Conservation (phyloP, 2,888 invertebrate genomes). For the Noctuana brunneofusca region DNA sequence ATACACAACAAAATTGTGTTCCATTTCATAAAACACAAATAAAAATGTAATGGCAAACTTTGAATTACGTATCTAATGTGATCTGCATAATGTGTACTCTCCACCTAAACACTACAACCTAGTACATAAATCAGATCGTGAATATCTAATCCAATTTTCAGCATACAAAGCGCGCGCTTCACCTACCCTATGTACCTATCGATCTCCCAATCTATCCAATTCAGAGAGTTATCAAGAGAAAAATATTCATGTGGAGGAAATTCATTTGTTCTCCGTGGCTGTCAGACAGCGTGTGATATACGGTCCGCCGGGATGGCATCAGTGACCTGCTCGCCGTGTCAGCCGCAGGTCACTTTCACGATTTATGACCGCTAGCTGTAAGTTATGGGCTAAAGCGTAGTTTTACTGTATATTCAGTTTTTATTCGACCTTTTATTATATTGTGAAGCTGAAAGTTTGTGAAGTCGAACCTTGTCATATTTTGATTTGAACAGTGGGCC, state of each 20-base stretch:
- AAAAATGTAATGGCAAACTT: too few species aligned
- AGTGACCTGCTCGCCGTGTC: background rate
- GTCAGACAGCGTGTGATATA: conserved; percentile 4
- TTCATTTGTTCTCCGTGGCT: conserved; percentile 3
- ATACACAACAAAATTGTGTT: too few species aligned
- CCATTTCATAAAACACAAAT: too few species aligned
- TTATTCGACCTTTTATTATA: background rate
- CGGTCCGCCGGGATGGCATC: background rate
- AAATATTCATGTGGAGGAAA: conserved; percentile 7
- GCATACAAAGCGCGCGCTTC: background rate
- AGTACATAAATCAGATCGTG: background rate
- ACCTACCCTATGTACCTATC: background rate
- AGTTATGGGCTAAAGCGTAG: conserved; percentile 8
- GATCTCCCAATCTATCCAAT: background rate
- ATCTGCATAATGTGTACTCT: too few species aligned
- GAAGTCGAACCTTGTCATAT: background rate
- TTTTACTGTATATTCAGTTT: conserved; percentile 6
- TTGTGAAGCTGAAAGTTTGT: background rate
- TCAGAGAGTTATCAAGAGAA: background rate
- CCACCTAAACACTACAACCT: too few species aligned
- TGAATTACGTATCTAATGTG: too few species aligned
- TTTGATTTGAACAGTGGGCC: background rate
- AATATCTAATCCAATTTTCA: background rate
- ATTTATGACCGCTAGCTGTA: conserved; percentile 4
- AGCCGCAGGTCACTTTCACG: background rate